Evolutionary conservation across 1,140 invertebrate genomes (phyloP).

Genomic region (Aphelinus certus): DNA sequence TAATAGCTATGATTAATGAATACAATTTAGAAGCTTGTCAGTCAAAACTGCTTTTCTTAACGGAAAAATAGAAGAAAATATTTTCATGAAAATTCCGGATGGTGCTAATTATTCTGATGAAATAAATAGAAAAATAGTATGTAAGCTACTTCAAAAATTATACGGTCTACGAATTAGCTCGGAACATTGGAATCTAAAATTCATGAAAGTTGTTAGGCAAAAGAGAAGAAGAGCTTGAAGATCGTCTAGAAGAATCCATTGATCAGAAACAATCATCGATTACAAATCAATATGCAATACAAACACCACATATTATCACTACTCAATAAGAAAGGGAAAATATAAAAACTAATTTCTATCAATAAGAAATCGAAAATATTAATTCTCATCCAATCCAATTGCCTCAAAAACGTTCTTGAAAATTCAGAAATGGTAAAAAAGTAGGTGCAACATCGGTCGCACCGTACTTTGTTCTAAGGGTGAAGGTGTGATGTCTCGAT

Average conservation of each 20-base stretch:
- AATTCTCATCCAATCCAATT: too few species aligned
- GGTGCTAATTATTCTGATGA: not conserved
- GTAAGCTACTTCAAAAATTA: not conserved
- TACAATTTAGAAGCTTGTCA: constrained; percentile 47
- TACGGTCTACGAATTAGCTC: constrained; percentile 25
- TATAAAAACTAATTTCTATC: too few species aligned
- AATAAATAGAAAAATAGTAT: not conserved
- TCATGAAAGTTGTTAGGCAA: not conserved
- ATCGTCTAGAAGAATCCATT: not conserved
- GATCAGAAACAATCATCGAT: not conserved
- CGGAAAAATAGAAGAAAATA: constrained; percentile 1
- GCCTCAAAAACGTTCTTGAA: too few species aligned
- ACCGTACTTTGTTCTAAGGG: too few species aligned
- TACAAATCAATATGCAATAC: too few species aligned
- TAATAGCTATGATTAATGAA: constrained; percentile 1
- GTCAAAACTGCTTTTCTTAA: constrained; percentile 44
- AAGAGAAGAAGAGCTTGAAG: too few species aligned
- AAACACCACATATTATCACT: too few species aligned
- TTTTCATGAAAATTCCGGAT: constrained; percentile 13
- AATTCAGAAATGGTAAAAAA: too few species aligned
- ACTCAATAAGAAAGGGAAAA: too few species aligned
- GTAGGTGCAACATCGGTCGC: too few species aligned
- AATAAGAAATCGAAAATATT: too few species aligned
- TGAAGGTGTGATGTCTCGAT: too few species aligned
- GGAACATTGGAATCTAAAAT: constrained; percentile 17